These are phyloP conservation scores for Xylota segnis DNA, from an alignment of 2,888 invertebrate genomes.

Conservation along the genomic window DNA sequence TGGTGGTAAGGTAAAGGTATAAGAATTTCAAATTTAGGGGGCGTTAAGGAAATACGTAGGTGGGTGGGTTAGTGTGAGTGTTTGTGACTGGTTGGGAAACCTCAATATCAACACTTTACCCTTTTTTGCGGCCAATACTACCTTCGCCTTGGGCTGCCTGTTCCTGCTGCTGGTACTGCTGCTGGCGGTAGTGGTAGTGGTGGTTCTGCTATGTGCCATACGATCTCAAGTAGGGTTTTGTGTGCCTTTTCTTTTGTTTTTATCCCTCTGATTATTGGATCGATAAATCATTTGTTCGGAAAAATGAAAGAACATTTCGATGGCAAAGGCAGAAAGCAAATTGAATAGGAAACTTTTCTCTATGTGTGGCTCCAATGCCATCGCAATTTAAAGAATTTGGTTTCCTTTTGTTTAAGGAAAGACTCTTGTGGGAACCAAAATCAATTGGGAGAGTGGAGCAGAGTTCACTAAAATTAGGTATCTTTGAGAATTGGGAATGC, in stretches of 20 bases:
- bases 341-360: conserved; percentile 53
- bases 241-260: conserved; percentile 51
- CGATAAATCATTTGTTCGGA: conserved; percentile 74
- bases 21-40: conserved; percentile 60
- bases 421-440: conserved; percentile 5
- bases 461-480: conserved; percentile 35
- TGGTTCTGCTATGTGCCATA: neutral
- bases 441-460: neutral
- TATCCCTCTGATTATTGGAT: conserved; percentile 60
- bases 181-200: neutral
- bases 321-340: conserved; percentile 62
- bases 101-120: conserved; percentile 70
- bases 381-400: conserved; percentile 61
- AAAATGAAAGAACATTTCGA: conserved; percentile 66
- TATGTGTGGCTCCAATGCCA: conserved; percentile 39
- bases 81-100: conserved; percentile 41
- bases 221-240: conserved; percentile 19
- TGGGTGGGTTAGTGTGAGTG: neutral
- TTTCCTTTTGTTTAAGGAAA: conserved; percentile 22
- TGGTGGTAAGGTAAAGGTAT: conserved; percentile 36
- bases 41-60: conserved; percentile 20
- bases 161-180: conserved; percentile 1
- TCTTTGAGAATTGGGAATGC: conserved; percentile 22
- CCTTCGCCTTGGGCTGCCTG: conserved; percentile 30
- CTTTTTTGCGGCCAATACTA: conserved; percentile 59